Conservation (phyloP, 2,113 vertebrate genomes). For the Athene noctua region DNA sequence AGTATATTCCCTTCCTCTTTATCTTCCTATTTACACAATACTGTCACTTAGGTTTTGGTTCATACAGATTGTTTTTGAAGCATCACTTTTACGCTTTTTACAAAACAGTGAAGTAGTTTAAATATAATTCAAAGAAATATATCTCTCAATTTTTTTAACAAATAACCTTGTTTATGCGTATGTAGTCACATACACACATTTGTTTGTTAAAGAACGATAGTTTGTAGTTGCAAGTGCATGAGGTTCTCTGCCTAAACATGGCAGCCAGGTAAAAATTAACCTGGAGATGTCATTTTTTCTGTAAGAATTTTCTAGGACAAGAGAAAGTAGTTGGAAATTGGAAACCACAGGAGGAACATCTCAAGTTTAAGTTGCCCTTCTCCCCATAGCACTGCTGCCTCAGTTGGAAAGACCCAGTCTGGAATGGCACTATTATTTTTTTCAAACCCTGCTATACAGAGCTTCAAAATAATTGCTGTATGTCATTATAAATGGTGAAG, state of each 20-base stretch:
- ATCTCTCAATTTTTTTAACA: background rate
- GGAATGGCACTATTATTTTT: background rate
- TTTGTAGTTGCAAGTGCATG: background rate
- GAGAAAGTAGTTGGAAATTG: background rate
- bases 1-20: background rate
- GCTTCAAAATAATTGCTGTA: background rate
- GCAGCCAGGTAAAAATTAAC: background rate
- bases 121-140: background rate
- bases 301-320: background rate
- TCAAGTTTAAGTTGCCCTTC: background rate
- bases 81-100: background rate
- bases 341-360: background rate
- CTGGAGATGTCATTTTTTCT: background rate
- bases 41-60: background rate
- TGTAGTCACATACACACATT: background rate
- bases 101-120: background rate
- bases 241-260: background rate
- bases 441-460: background rate
- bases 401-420: background rate
- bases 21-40: background rate
- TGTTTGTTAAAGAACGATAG: background rate
- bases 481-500: background rate
- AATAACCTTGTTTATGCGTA: background rate
- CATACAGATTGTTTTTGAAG: background rate
- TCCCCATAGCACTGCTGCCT: background rate